These are phyloP conservation scores for Orchestia grillus DNA, from an alignment of 1,140 invertebrate genomes.

Conservation along the genomic window DNA sequence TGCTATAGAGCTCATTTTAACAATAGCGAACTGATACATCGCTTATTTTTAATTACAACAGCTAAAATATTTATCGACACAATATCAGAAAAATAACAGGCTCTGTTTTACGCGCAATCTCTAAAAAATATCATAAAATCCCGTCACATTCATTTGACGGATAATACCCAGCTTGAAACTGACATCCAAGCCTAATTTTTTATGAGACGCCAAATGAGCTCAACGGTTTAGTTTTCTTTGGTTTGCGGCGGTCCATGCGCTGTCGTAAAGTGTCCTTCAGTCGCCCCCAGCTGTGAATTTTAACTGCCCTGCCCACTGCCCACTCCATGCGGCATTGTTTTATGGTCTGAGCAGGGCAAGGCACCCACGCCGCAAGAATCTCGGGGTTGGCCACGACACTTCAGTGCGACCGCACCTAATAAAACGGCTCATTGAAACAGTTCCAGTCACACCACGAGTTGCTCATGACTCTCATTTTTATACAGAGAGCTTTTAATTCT, in stretches of 20 bases:
- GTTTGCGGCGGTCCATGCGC: background rate
- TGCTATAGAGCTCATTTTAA: too few species aligned
- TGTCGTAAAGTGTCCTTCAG: background rate
- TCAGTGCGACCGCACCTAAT: background rate
- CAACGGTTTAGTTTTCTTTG: background rate
- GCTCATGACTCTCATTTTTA: background rate
- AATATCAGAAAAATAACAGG: too few species aligned
- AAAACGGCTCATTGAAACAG: background rate
- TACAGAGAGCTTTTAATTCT: background rate
- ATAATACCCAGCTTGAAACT: background rate
- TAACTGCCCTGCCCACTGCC: background rate
- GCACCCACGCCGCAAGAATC: background rate
- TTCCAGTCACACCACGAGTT: background rate
- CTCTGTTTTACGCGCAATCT: too few species aligned
- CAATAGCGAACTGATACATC: too few species aligned
- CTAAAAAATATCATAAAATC: background rate
- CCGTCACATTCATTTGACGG: background rate
- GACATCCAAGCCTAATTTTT: background rate
- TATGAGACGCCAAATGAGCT: background rate
- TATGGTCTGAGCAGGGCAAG: background rate
- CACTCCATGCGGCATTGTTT: background rate
- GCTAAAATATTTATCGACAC: too few species aligned
- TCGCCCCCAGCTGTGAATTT: conserved; percentile 44
- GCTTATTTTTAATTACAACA: too few species aligned
- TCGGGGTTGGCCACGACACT: background rate